Evolutionary conservation across 2,888 invertebrate genomes (phyloP).

Genomic region (Andrena praecox): DNA sequence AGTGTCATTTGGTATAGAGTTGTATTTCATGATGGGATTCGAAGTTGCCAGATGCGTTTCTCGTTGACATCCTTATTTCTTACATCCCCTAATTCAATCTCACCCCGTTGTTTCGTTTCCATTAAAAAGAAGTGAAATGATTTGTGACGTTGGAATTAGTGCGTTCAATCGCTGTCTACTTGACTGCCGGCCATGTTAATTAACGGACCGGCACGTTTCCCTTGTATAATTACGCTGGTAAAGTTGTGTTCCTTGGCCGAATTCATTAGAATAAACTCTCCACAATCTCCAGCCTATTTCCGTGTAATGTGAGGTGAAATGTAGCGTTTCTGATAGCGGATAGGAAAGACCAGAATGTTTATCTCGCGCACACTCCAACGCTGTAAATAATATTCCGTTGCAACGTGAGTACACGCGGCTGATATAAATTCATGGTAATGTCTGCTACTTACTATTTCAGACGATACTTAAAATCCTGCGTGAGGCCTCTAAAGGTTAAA

Average conservation of each 20-base stretch:
- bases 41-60: too few relatives aligned
- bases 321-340: constrained; percentile 49
- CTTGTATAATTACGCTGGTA: background rate
- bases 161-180: background rate
- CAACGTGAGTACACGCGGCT: constrained; percentile 33
- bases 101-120: background rate
- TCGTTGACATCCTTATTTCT: too few relatives aligned
- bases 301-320: constrained; percentile 45
- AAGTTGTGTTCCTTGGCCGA: constrained; percentile 30
- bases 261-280: constrained; percentile 57
- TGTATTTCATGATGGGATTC: background rate
- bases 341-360: constrained; percentile 59
- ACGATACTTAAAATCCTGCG: constrained; percentile 21
- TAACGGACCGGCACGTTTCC: constrained; percentile 36
- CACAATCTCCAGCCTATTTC: constrained; percentile 39
- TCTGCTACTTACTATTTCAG: constrained; percentile 41
- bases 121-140: background rate
- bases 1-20: too few relatives aligned
- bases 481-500: constrained; percentile 5
- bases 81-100: background rate
- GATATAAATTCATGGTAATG: constrained; percentile 45
- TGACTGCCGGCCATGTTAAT: constrained; percentile 12
- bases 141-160: background rate
- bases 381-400: constrained; percentile 53
- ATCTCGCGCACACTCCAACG: constrained; percentile 36